phyloP scores from a whole-genome alignment of 2,797 vertebrate species.

The Phoebastria nigripes region DNA sequence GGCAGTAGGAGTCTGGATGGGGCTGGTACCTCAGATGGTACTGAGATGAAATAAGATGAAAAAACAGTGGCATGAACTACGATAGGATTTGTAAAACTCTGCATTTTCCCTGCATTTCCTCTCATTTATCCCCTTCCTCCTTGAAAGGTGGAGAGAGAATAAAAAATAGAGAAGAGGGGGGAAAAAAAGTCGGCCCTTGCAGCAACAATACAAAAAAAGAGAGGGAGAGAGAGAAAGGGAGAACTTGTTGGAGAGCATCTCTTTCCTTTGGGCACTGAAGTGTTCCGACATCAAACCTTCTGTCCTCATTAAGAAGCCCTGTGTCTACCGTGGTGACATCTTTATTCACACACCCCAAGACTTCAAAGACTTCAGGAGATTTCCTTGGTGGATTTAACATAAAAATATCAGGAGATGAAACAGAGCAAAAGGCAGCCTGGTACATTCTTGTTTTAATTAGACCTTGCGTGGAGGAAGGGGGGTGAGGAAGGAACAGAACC shows the following conservation, averaged over 20 bases:
- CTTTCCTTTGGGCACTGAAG: slow-evolving; percentile 68
- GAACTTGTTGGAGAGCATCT: slow-evolving; percentile 26
- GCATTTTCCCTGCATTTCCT: background rate
- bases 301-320: slow-evolving; percentile 77
- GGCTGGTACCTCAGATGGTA: background rate
- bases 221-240: background rate
- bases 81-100: background rate
- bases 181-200: background rate
- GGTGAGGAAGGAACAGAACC: slow-evolving; percentile 12
- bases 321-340: slow-evolving; percentile 76
- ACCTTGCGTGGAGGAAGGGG: slow-evolving; percentile 47
- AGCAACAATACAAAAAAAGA: slow-evolving; percentile 1
- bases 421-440: slow-evolving; percentile 56
- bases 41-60: background rate
- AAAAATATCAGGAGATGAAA: slow-evolving; percentile 72
- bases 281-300: slow-evolving; percentile 75
- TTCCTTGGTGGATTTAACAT: slow-evolving; percentile 79
- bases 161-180: background rate
- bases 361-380: slow-evolving; percentile 82
- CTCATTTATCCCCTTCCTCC: slow-evolving; percentile 1
- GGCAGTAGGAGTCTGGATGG: background rate
- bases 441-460: slow-evolving; percentile 74
- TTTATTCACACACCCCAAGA: slow-evolving; percentile 74
- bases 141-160: slow-evolving; percentile 16
- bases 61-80: background rate